Conservation (phyloP, 2,888 invertebrate species). For the Xylota segnis region DNA sequence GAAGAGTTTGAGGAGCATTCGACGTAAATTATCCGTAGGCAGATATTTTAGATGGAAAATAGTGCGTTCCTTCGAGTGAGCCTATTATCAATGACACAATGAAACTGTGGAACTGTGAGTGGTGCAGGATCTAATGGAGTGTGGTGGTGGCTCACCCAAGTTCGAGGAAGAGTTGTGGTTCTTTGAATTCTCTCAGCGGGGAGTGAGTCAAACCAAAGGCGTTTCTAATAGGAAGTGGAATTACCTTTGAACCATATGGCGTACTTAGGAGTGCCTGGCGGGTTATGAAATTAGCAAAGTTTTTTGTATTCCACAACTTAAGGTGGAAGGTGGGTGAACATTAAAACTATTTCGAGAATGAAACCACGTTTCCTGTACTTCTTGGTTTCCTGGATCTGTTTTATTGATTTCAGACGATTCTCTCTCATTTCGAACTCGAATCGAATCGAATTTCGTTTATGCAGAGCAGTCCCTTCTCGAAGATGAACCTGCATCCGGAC, state of each 20-base stretch:
- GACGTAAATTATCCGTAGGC: constrained; percentile 16
- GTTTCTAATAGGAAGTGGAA: background rate
- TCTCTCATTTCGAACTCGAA: no score
- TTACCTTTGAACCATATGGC: background rate
- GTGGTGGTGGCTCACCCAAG: background rate
- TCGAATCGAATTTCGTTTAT: no score
- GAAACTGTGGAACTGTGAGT: constrained; percentile 1
- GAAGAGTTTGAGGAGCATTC: constrained; percentile 43
- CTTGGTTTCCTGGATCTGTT: no score
- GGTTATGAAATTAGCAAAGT: no score
- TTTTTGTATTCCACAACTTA: no score
- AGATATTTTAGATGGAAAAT: constrained; percentile 27
- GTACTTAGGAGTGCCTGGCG: no score
- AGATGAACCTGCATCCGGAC: no score
- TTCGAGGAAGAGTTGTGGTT: background rate
- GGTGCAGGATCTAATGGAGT: background rate
- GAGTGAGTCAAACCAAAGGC: background rate
- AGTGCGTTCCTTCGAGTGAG: background rate
- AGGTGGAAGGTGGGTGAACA: no score
- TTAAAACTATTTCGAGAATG: no score
- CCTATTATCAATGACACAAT: background rate
- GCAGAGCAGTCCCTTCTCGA: no score
- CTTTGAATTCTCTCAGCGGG: background rate
- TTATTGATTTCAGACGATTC: no score
- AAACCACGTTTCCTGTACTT: no score